Evolutionary conservation across 2,797 vertebrate species (phyloP).

Genomic region (Acrossocheilus fasciatus): DNA sequence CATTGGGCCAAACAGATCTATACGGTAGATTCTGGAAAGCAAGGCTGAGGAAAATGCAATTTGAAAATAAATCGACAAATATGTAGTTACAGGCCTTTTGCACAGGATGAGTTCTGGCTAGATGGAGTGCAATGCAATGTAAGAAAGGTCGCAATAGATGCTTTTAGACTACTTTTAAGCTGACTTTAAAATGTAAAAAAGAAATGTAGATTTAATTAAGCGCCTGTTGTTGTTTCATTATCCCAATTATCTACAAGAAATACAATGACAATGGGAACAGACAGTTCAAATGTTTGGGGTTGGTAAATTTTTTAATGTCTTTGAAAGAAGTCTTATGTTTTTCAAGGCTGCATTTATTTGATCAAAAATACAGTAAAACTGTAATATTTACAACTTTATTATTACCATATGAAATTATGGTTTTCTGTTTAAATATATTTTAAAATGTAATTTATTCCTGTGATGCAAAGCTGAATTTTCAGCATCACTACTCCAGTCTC

Average conservation of each 20-base stretch:
- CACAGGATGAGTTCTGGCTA: neutral
- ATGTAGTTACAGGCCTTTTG: neutral
- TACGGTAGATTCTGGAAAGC: neutral
- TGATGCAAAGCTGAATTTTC: neutral
- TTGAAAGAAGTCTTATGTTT: neutral
- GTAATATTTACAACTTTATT: neutral
- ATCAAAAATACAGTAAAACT: neutral
- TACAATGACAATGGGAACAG: neutral
- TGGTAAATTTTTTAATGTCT: neutral
- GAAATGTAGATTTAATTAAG: neutral
- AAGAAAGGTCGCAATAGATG: neutral
- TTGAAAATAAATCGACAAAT: constrained; percentile 5
- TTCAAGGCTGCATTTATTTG: neutral
- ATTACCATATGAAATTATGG: neutral
- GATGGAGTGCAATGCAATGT: neutral
- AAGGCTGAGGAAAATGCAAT: neutral
- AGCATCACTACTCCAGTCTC: neutral
- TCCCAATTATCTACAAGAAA: neutral
- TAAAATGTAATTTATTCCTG: neutral
- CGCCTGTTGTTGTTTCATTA: neutral
- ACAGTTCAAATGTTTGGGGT: neutral
- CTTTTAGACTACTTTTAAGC: neutral
- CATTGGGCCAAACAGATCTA: neutral
- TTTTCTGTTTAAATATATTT: neutral
- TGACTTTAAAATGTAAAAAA: neutral